Base-by-base conservation (phyloP, 2,888 invertebrate species). In the Harpalus rufipes region DNA sequence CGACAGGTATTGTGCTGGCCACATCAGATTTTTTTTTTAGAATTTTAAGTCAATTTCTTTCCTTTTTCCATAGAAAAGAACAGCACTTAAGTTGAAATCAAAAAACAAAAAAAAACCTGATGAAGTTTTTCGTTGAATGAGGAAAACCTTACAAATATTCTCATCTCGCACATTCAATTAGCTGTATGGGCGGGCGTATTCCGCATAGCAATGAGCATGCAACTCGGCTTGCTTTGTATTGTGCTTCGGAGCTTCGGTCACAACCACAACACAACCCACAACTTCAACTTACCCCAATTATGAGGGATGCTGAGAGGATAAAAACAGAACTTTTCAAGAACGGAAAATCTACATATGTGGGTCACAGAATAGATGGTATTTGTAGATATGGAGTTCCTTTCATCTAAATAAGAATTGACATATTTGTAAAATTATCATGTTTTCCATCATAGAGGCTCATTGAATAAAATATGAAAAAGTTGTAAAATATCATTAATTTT, bases 101-200 rank as follows among this genome's bases (percentile, higher is more conserved):
- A 16, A 79, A 58, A 58, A 79, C 8, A 51, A 51, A 12, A 10
- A 44, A 51, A 12, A 51, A 10, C 12, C 44, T 51, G 44, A 14
- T n/a, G 8, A 56, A n/a, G 56, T 58, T 79, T 16, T 58, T 51
- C 78, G 18, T 72, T 32, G 39, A 72, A 72, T 72, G 25, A 14
- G 78, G 56, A 78, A 78, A 78, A 25, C 78, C 68, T 81, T 32
- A 65, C 68, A 44, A 81, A 81, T 81, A 81, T 81, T 81, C 81
- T 68, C 51, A 81, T 81, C 81, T 58, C 81, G 68, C 68, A 56
- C 68, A 81, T 81, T 81, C 81, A 81, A 81, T 81, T 81, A 81
- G 68, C 56, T 44, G 51, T 51, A 72, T 32, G 81, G 65, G 61
- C 41, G 65, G 7, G 21, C 63, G 44, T 39, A 44, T 39, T 39